phyloP scores from a whole-genome alignment of 2,888 invertebrate species.

The Argyresthia goedartella region DNA sequence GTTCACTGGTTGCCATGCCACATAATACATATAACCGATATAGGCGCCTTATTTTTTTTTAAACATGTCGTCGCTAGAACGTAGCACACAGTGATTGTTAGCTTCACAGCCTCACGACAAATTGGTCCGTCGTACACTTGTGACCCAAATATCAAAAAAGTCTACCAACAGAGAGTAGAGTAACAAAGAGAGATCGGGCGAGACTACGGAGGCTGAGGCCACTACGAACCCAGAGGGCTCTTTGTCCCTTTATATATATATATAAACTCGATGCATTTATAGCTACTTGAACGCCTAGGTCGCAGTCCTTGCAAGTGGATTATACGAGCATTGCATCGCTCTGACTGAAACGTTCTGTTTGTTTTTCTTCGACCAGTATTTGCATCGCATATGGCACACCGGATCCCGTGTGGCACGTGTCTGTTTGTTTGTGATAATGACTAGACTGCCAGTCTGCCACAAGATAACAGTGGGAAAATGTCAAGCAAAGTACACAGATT shows the following conservation, averaged over 20 bases:
- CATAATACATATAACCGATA: too few species aligned
- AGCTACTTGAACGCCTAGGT: background rate
- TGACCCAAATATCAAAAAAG: slow-evolving; percentile 12
- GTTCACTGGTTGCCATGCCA: too few species aligned
- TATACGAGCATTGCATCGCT: too few species aligned
- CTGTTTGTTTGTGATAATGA: background rate
- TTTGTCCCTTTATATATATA: background rate
- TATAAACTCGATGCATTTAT: background rate
- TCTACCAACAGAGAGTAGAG: background rate
- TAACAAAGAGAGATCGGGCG: slow-evolving; percentile 1
- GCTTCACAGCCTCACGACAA: background rate
- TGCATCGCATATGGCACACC: too few species aligned
- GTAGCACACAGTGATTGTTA: too few species aligned
- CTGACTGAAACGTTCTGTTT: too few species aligned
- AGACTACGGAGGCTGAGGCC: background rate
- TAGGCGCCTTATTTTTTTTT: too few species aligned
- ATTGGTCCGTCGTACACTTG: background rate
- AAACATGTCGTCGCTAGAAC: slow-evolving; percentile 14
- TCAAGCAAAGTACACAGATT: too few species aligned
- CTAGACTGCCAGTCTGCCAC: too few species aligned
- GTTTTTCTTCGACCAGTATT: too few species aligned
- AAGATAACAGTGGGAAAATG: too few species aligned
- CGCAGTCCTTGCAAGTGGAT: background rate
- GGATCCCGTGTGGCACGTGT: background rate
- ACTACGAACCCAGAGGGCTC: background rate